phyloP scores from a whole-genome alignment of 2,113 vertebrate genomes.

The Sphyrna mokarran region DNA sequence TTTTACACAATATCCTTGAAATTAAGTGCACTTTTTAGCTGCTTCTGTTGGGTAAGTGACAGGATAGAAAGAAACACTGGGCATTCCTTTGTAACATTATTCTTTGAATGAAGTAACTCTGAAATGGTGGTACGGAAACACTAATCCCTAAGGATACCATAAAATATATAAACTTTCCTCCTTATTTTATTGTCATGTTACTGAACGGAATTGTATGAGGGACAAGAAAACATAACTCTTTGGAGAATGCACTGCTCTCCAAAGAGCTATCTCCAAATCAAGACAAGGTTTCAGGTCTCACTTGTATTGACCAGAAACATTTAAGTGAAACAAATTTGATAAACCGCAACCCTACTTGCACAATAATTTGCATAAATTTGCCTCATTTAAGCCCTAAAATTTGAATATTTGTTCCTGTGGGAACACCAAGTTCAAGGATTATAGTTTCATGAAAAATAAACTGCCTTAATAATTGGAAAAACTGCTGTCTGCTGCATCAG shows the following conservation, averaged over 20 bases:
- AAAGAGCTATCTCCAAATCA: background rate
- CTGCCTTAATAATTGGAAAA: background rate
- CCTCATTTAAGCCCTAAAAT: background rate
- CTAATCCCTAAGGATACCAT: background rate
- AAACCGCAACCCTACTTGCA: background rate
- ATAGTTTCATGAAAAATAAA: background rate
- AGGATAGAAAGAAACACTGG: background rate
- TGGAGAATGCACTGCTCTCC: background rate
- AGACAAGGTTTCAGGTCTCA: background rate
- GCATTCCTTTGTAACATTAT: background rate
- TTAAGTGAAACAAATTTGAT: background rate
- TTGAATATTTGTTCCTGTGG: background rate
- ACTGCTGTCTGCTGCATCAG: background rate
- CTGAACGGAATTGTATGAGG: background rate
- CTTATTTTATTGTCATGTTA: background rate
- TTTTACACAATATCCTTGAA: background rate
- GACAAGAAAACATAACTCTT: background rate
- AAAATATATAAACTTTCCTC: background rate
- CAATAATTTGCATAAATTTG: background rate
- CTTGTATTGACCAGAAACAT: background rate
- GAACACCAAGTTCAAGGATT: background rate
- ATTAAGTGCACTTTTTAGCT: background rate
- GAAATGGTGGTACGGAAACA: background rate
- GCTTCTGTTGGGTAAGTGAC: background rate
- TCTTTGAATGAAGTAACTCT: no score